Percentiles rank a stretch among this genome's conserved stretches.
phyloP scores from a whole-genome alignment of 2,797 vertebrate species.

The Danio choprae region DNA sequence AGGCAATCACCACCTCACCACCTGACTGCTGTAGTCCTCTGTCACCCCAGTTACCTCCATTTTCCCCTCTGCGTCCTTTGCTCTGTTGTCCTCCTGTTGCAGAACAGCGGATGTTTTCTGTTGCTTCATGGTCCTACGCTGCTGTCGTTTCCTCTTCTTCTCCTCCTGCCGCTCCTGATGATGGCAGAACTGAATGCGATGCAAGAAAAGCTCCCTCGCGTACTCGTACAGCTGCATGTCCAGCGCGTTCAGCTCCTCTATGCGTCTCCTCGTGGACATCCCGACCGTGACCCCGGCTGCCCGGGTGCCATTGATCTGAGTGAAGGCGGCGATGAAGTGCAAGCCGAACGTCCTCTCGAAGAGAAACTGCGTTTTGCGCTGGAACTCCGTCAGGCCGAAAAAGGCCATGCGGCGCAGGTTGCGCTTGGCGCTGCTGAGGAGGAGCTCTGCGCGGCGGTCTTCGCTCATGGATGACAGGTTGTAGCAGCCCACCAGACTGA shows the following conservation, averaged over 20 bases:
- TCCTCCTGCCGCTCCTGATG: slow-evolving; percentile 87
- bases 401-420: slow-evolving; percentile 97
- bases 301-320: slow-evolving; percentile 92
- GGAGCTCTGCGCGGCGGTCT: slow-evolving; percentile 83
- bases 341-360: slow-evolving; percentile 96
- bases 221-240: slow-evolving; percentile 94
- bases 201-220: slow-evolving; percentile 91
- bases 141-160: slow-evolving; percentile 82
- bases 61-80: slow-evolving; percentile 77
- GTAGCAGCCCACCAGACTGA: slow-evolving; percentile 85
- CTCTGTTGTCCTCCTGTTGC: slow-evolving; percentile 74
- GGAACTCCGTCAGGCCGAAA: slow-evolving; percentile 94
- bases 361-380: slow-evolving; percentile 95
- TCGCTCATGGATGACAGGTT: slow-evolving; percentile 89
- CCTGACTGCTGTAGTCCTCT: slow-evolving; percentile 95
- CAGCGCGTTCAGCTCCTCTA: slow-evolving; percentile 90
- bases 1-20: slow-evolving; percentile 89
- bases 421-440: slow-evolving; percentile 91
- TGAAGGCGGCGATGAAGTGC: slow-evolving; percentile 94
- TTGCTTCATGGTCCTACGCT: slow-evolving; percentile 78
- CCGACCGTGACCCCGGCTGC: slow-evolving; percentile 91
- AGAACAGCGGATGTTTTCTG: slow-evolving; percentile 78
- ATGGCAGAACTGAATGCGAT: slow-evolving; percentile 88
- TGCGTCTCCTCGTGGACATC: slow-evolving; percentile 82
- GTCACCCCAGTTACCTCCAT: slow-evolving; percentile 78